Percentiles rank a stretch among this genome's conserved stretches.
These are phyloP conservation scores for Julus scanicus DNA, from an alignment of 2,888 invertebrate species.

Conservation along the genomic window DNA sequence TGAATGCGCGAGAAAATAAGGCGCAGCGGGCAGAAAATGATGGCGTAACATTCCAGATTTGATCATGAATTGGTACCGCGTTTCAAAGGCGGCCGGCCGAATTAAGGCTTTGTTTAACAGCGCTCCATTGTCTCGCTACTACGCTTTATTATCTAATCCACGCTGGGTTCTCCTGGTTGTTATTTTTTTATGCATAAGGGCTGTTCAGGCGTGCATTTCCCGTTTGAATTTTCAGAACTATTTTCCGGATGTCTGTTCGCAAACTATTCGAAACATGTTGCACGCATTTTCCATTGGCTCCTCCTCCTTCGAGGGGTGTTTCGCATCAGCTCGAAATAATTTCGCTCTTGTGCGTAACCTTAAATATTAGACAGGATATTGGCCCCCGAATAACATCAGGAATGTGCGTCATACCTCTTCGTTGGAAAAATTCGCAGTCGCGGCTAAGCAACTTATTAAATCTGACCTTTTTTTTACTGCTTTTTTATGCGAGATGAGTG, in stretches of 20 bases:
- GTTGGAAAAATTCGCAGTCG: conserved; percentile 2
- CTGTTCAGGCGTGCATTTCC: conserved; percentile 1
- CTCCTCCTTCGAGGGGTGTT: conserved; percentile 7
- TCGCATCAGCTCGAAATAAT: conserved; percentile 15
- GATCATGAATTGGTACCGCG: neutral
- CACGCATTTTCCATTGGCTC: neutral
- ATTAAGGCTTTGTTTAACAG: neutral
- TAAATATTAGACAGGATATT: conserved; percentile 39
- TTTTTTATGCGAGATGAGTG: neutral
- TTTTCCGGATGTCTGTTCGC: conserved; percentile 13
- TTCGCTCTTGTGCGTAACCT: conserved; percentile 2
- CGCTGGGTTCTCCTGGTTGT: neutral
- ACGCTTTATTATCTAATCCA: conserved; percentile 13
- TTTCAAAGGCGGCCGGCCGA: neutral
- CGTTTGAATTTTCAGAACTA: conserved; percentile 21
- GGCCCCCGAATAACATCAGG: conserved; percentile 36
- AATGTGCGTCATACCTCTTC: conserved; percentile 39
- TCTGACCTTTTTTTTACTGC: neutral
- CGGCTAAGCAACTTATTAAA: neutral
- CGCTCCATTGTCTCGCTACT: conserved; percentile 29
- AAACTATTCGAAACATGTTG: neutral
- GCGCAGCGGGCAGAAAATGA: neutral
- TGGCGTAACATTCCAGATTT: neutral
- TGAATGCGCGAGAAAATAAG: neutral
- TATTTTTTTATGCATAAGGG: neutral